phyloP scores from a whole-genome alignment of 1,140 invertebrate genomes.

The Drosophila nikananu region DNA sequence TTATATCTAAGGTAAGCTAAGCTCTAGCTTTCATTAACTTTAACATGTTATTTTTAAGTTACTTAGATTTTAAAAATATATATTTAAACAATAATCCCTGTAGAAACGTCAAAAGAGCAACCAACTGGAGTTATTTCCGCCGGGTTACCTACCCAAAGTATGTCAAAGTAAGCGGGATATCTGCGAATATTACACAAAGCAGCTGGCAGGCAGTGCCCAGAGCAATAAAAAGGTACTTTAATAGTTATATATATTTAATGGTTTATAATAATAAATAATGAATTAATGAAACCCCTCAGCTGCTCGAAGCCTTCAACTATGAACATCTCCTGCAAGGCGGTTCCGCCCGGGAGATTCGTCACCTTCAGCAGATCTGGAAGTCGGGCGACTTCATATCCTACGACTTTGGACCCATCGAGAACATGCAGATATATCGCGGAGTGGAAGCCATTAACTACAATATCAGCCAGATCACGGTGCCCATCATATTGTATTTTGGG shows the following conservation, averaged over 20 bases:
- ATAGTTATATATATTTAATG: neutral
- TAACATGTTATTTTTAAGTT: neutral
- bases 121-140: constrained; percentile 56
- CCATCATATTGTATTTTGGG: constrained; percentile 90
- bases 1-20: too few relatives aligned
- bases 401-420: constrained; percentile 79
- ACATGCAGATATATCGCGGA: constrained; percentile 85
- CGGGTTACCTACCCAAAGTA: constrained; percentile 51
- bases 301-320: constrained; percentile 69
- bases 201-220: constrained; percentile 53
- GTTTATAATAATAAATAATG: too few relatives aligned
- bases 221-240: constrained; percentile 60
- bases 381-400: constrained; percentile 80
- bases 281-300: constrained; percentile 1
- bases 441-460: constrained; percentile 87
- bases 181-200: constrained; percentile 67
- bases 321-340: constrained; percentile 73
- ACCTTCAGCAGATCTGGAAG: constrained; percentile 79
- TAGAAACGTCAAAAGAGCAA: constrained; percentile 62
- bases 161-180: constrained; percentile 53
- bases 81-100: neutral
- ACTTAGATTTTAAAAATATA: too few relatives aligned
- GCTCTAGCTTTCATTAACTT: neutral
- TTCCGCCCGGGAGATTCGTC: constrained; percentile 62
- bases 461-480: constrained; percentile 87